Base-by-base conservation (phyloP, 1,140 invertebrate species). In the Magallana angulata region DNA sequence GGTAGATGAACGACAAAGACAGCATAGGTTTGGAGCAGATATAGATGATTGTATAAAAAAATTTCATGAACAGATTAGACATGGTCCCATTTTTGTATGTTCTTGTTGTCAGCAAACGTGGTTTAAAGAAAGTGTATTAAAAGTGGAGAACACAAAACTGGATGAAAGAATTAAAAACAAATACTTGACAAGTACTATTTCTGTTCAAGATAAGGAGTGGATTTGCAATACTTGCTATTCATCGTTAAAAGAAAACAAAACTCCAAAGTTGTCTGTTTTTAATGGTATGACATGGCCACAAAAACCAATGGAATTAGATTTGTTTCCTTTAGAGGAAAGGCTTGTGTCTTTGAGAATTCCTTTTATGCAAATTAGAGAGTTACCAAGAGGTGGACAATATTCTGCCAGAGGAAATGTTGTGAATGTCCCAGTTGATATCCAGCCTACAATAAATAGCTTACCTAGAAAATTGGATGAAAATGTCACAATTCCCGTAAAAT, bases 381-480 rank as follows among this genome's bases (percentile, higher is more conserved):
- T 82, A n/a, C 85, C 76, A 56, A 60, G 76, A 64, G 81, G 48
- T 16, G 36, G 82, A 80, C 82, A 82, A 16, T 82, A 36, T 18
- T 87, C 58, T 56, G 76, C 18, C 9, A 82, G 64, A 87, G 81
- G 76, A 62, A 82, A 87, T 87, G 36, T 82, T 48, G 76, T 87
- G 4, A 82, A 82, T 82, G 85, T 87, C 3, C 81, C 76, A 62
- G 83, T 84, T 48, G 83, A 64, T 14, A 84, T 84, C 9, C 59
- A 84, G 64, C 84, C 87, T 14, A 88, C 87, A 16, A 56, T 90
- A 2, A 85, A 90, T 81, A 59, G 81, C 48, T 24, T 90, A 4
- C 89, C 89, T 9, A 62, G 87, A 64, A 56, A 16, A 64, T 48
- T 87, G 11, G 85, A 88, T 88, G 68, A 90, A 12, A 68, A 58